phyloP scores from a whole-genome alignment of 1,140 invertebrate species.

The Anastrepha ludens region DNA sequence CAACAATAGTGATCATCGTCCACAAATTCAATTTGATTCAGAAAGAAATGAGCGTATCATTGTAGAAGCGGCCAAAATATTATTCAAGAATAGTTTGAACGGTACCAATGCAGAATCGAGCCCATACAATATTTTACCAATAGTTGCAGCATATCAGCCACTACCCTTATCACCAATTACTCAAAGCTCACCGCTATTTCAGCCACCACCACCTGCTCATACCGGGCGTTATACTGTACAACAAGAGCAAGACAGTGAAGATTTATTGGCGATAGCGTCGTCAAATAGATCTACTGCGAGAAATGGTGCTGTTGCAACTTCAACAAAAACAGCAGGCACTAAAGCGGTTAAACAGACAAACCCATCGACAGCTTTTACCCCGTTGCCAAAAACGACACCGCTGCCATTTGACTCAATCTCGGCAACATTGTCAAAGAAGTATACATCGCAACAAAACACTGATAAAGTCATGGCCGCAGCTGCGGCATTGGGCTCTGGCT shows the following conservation, averaged over 20 bases:
- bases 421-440: neutral
- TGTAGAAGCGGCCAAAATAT: constrained; percentile 70
- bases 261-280: neutral
- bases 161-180: constrained; percentile 51
- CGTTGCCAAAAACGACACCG: neutral
- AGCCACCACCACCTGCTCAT: neutral
- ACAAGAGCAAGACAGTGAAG: neutral
- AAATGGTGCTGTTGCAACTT: constrained; percentile 42
- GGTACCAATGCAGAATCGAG: constrained; percentile 64
- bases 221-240: neutral
- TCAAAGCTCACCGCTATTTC: constrained; percentile 19
- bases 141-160: constrained; percentile 32
- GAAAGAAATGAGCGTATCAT: constrained; percentile 60
- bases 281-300: constrained; percentile 12
- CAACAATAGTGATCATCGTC: constrained; percentile 61
- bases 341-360: neutral
- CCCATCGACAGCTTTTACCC: neutral
- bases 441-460: neutral
- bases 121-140: constrained; percentile 59
- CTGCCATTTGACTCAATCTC: neutral
- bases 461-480: constrained; percentile 19
- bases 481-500: constrained; percentile 17
- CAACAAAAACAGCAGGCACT: neutral
- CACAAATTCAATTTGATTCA: constrained; percentile 1
- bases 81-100: constrained; percentile 71